phyloP scores from a whole-genome alignment of 2,113 vertebrate genomes.

The Coryphaenoides rupestris region DNA sequence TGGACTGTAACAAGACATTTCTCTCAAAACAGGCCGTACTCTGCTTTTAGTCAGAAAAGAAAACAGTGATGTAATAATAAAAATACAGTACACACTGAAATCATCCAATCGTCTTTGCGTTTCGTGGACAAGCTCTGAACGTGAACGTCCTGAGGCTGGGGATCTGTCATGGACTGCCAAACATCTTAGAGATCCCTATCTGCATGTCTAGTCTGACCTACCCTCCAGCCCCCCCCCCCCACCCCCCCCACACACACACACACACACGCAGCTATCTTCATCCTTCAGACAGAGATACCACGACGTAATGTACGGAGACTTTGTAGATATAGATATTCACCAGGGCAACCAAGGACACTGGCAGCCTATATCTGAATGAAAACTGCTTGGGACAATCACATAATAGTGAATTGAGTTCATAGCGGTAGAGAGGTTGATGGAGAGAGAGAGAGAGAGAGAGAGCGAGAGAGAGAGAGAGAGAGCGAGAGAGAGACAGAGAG shows the following conservation, averaged over 20 bases:
- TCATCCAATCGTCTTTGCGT: too few relatives aligned
- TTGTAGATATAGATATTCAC: constrained; percentile 43
- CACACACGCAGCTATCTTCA: constrained; percentile 35
- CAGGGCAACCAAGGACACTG: constrained; percentile 30
- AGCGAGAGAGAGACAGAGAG: neutral
- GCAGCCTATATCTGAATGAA: constrained; percentile 25
- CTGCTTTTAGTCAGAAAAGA: too few relatives aligned
- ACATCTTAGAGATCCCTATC: constrained; percentile 65
- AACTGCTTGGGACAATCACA: constrained; percentile 25
- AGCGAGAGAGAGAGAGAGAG: too few relatives aligned
- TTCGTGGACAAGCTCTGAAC: neutral
- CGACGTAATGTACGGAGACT: constrained; percentile 2
- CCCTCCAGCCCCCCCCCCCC: constrained; percentile 20
- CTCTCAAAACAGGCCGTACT: too few relatives aligned
- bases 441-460: constrained; percentile 2
- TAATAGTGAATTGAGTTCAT: constrained; percentile 10
- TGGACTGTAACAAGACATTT: too few relatives aligned
- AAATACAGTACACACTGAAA: too few relatives aligned
- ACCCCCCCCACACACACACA: too few relatives aligned
- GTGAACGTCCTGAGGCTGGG: neutral
- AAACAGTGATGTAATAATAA: too few relatives aligned
- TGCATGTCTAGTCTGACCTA: constrained; percentile 57
- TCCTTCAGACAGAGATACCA: constrained; percentile 43
- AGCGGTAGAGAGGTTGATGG: neutral
- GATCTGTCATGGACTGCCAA: constrained; percentile 46